Evolutionary conservation across 2,797 vertebrate genomes (phyloP).

Genomic region (Chaetodon trifasciatus): DNA sequence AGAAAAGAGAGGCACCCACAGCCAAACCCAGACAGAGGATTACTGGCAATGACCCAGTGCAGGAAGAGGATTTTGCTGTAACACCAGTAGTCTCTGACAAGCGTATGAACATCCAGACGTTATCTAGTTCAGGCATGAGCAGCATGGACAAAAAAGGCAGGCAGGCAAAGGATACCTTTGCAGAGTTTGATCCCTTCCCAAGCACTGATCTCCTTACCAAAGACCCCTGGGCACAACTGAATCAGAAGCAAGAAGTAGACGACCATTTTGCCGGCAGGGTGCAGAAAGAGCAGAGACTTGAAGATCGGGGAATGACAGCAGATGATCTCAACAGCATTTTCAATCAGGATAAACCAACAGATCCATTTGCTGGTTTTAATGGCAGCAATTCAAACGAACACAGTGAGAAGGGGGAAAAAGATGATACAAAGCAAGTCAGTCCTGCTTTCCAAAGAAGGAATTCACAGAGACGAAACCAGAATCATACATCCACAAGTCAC

Average conservation of each 20-base stretch:
- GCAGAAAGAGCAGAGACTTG: conserved; percentile 49
- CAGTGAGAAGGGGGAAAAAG: conserved; percentile 19
- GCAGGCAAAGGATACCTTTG: conserved; percentile 36
- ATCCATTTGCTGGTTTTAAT: conserved; percentile 61
- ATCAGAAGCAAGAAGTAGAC: conserved; percentile 43
- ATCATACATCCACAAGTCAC: conserved; percentile 16
- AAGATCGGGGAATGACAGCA: conserved; percentile 56
- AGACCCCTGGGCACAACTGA: conserved; percentile 69
- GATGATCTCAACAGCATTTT: conserved; percentile 74
- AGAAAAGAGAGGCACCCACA: conserved; percentile 65
- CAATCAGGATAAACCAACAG: conserved; percentile 44
- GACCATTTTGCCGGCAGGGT: conserved; percentile 49
- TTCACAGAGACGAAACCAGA: conserved; percentile 67
- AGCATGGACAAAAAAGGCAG: conserved; percentile 25
- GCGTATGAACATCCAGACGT: conserved; percentile 8
- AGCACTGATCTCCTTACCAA: conserved; percentile 57
- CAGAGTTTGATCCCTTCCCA: conserved; percentile 73
- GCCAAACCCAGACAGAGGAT: conserved; percentile 82
- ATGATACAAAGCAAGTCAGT: conserved; percentile 41
- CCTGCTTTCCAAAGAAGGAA: conserved; percentile 65
- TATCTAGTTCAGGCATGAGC: conserved; percentile 30
- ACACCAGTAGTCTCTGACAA: conserved; percentile 24
- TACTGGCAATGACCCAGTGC: conserved; percentile 53
- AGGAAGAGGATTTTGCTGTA: conserved; percentile 45
- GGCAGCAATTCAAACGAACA: conserved; percentile 27